These are phyloP conservation scores for Nymphalis polychloros DNA, from an alignment of 2,888 invertebrate species.

Conservation along the genomic window DNA sequence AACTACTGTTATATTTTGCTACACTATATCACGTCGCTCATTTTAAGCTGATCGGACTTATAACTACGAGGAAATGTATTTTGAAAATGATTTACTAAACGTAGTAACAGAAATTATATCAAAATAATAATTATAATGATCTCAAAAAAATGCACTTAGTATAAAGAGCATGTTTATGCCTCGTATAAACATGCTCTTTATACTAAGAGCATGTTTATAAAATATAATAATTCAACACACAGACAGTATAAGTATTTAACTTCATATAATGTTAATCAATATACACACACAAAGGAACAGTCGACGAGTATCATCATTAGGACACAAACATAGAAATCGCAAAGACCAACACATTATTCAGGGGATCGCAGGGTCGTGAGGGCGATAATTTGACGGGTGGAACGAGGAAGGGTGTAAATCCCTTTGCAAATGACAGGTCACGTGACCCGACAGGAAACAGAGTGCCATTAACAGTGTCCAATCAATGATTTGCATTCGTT, in stretches of 20 bases:
- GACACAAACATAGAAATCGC: slow-evolving; percentile 33
- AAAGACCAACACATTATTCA: slow-evolving; percentile 42
- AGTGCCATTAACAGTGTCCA: not conserved
- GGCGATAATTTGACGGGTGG: slow-evolving; percentile 65
- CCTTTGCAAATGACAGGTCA: slow-evolving; percentile 61
- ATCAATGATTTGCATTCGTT: slow-evolving; percentile 39
- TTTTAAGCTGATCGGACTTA: slow-evolving; percentile 3
- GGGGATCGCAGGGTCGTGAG: slow-evolving; percentile 45
- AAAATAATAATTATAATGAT: no score
- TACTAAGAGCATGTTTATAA: no score
- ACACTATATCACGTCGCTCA: slow-evolving; percentile 43
- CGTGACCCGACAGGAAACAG: slow-evolving; percentile 16
- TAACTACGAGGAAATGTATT: no score
- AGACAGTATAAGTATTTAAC: no score
- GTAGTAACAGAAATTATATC: no score
- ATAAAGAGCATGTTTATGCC: no score
- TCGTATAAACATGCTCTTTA: no score
- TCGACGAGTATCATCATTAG: slow-evolving; percentile 10
- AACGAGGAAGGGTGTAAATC: slow-evolving; percentile 54
- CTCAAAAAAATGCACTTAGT: no score
- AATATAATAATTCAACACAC: no score
- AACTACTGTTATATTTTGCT: slow-evolving; percentile 49
- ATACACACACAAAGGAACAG: not conserved
- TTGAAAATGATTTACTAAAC: no score
- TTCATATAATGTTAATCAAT: no score